Evolutionary conservation across 2,113 vertebrate genomes (phyloP).

Genomic region (Pelecanoides urinatrix): DNA sequence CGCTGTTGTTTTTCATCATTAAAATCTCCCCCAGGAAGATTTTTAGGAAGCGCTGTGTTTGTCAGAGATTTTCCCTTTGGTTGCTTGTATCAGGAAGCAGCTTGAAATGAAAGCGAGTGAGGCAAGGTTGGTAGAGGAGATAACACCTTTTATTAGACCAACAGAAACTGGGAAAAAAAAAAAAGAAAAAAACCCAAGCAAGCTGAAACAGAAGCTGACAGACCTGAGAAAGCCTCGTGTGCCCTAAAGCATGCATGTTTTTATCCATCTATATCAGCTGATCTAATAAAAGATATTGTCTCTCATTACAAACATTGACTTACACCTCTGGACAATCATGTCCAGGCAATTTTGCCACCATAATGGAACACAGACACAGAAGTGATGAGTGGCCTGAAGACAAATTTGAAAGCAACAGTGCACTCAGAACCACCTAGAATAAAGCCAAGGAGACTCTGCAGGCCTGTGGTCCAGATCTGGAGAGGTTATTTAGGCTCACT

Average conservation of each 20-base stretch:
- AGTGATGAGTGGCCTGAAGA: neutral
- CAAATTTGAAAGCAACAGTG: neutral
- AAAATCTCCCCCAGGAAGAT: neutral
- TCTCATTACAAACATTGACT: neutral
- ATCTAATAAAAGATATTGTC: neutral
- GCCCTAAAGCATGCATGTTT: neutral
- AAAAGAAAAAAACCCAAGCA: accelerated
- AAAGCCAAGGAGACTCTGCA: neutral
- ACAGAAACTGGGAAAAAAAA: neutral
- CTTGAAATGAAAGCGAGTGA: neutral
- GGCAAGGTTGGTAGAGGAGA: neutral
- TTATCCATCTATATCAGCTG: neutral
- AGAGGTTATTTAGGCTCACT: neutral
- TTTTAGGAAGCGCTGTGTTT: neutral
- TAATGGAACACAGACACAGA: neutral
- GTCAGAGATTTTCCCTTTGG: neutral
- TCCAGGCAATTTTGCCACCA: neutral
- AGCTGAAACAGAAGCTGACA: neutral
- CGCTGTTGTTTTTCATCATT: neutral
- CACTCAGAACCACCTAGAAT: neutral
- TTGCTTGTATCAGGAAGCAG: neutral
- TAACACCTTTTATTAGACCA: neutral
- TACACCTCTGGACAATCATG: neutral
- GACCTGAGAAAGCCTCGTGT: neutral
- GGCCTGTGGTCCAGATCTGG: neutral